Evolutionary conservation across 2,797 vertebrate species (phyloP), one percentile per base, ranked within the genome.

Genomic region (Macropus fuliginosus): DNA sequence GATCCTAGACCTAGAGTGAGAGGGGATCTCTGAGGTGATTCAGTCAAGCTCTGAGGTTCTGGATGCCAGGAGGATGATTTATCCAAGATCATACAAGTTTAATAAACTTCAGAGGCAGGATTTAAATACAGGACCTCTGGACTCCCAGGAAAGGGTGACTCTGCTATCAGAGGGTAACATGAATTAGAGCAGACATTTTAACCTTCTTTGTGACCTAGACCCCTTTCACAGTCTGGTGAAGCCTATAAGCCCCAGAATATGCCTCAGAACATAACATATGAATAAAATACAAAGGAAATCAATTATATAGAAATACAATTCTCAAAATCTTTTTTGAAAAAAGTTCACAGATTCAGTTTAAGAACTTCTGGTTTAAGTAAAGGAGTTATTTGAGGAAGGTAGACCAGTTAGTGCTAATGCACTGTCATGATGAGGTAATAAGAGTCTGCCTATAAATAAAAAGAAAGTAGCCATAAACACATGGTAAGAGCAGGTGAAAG

Each of bases 261-360:
- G 2, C 40, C 66, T 81, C 16, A 1, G 16, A 74, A 74, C 2
- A 31, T 52, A 52, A 52, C 9, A 52, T 6, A 81, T 40, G 5
- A 46, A 81, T 81, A 40, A 81, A 81, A 81, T 74, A 18, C n/a
- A 21, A 74, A 74, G n/a, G n/a, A 74, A 74, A 74, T 74, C n/a
- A 21, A 74, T 24, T 87, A 87, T 27, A 46, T 27, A 11, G 74
- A 87, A 87, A 87, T 87, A 46, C 3, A 87, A 87, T 92, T 18
- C 12, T 94, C 52, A 94, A 94, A 94, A 93, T 55, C 55, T 28
- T 40, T n/a, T 96, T 93, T 62, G n/a, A 34, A 92, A 55, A 52
- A 89, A 29, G 94, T 93, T 91, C 94, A 92, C 90, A 55, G 81
- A 94, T 55, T 55, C 55, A 3, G 12, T 21, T 50, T 46, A 89